phyloP scores from a whole-genome alignment of 2,888 invertebrate genomes.

The Euzophera pinguis region DNA sequence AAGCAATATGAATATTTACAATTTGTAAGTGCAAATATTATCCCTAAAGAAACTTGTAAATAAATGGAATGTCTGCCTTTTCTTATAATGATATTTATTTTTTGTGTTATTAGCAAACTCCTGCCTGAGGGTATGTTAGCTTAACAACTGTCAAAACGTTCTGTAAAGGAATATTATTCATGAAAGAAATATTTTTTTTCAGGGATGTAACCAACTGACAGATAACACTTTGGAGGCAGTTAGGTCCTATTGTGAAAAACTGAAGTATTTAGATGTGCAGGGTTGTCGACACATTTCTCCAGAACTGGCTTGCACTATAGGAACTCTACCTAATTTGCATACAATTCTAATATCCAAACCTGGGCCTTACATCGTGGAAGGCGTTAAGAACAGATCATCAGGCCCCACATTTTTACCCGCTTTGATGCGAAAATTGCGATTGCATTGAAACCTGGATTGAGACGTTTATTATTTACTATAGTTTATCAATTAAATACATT shows the following conservation, averaged over 20 bases:
- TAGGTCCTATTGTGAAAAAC: constrained; percentile 63
- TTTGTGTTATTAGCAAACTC: too few relatives aligned
- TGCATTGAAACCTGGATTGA: constrained; percentile 35
- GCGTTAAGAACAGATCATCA: constrained; percentile 54
- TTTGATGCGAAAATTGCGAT: constrained; percentile 59
- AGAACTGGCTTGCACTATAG: constrained; percentile 64
- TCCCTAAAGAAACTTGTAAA: too few relatives aligned
- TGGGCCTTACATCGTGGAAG: constrained; percentile 63
- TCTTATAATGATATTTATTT: too few relatives aligned
- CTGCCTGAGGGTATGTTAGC: too few relatives aligned
- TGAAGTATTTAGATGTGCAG: constrained; percentile 80
- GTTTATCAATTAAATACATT: neutral
- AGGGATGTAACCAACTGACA: constrained; percentile 82
- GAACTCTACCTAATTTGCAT: constrained; percentile 57
- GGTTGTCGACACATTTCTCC: constrained; percentile 72
- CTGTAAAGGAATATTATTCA: too few relatives aligned
- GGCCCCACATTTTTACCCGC: constrained; percentile 62
- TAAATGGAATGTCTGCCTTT: too few relatives aligned
- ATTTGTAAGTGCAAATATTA: too few relatives aligned
- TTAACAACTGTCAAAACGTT: too few relatives aligned
- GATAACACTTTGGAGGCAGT: constrained; percentile 77
- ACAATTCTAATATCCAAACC: constrained; percentile 72
- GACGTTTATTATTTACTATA: neutral
- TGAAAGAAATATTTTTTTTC: constrained; percentile 31
- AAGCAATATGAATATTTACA: too few relatives aligned